phyloP scores from a whole-genome alignment of 30 jellyfish, hydroid and myxozoan species.

The Cassiopea andromeda region DNA sequence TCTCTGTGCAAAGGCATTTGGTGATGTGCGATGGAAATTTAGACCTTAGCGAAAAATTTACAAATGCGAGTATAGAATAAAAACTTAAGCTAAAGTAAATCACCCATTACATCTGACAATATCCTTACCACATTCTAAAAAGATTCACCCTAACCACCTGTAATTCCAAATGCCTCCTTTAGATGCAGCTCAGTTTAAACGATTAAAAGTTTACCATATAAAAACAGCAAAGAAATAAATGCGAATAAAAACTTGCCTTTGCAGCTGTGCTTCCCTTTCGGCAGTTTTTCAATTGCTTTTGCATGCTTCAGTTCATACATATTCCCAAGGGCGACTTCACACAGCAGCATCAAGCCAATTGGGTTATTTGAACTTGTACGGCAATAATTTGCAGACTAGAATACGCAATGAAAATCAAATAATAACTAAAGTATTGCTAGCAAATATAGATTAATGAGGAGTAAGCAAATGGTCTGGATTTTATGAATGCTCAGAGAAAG shows the following conservation, averaged over 20 bases:
- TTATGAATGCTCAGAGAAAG: background rate
- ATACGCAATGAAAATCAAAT: background rate
- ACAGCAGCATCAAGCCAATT: slow-evolving; percentile 84
- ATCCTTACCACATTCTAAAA: no score
- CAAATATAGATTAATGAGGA: background rate
- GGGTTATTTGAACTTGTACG: slow-evolving; percentile 70
- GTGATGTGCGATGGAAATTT: no score
- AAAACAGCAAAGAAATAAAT: background rate
- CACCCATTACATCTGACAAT: no score
- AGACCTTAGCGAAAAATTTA: no score
- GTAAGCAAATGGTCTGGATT: background rate
- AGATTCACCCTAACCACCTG: no score
- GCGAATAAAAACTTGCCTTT: slow-evolving; percentile 62
- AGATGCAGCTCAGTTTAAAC: no score
- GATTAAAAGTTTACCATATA: background rate
- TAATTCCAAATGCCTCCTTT: no score
- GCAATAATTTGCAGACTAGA: slow-evolving; percentile 96
- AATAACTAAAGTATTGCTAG: no score
- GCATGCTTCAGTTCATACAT: slow-evolving; percentile 85
- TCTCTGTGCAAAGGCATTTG: no score
- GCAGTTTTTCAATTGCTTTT: slow-evolving; percentile 71
- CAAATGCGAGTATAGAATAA: no score
- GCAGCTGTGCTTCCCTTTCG: slow-evolving; percentile 97
- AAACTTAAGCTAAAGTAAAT: no score
- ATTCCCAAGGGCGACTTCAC: slow-evolving; percentile 98